Percentiles rank a stretch among this genome's conserved stretches.
Conservation (phyloP, 2,113 vertebrate genomes). For the Boulengeromyrus knoepffleri region DNA sequence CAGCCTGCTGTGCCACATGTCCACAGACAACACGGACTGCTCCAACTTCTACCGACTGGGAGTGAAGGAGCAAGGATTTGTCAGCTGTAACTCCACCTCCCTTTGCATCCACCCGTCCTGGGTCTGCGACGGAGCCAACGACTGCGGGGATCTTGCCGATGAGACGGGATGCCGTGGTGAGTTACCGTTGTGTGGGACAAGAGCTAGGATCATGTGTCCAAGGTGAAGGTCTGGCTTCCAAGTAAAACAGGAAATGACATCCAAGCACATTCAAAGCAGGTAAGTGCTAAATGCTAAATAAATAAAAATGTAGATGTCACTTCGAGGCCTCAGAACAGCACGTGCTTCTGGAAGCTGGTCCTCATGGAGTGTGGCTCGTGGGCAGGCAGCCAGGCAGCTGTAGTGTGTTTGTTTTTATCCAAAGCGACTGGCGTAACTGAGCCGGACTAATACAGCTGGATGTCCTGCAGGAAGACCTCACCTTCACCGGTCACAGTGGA, state of each 20-base stretch:
- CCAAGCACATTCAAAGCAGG: background rate
- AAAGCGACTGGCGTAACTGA: background rate
- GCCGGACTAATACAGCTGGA: background rate
- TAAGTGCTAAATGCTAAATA: background rate
- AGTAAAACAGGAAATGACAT: background rate
- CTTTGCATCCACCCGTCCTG: slow-evolving; percentile 76
- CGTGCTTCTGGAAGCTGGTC: background rate
- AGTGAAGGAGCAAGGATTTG: slow-evolving; percentile 65
- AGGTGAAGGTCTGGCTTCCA: background rate
- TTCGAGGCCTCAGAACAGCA: background rate
- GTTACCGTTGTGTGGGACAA: background rate
- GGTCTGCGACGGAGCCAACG: slow-evolving; percentile 80
- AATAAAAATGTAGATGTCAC: background rate
- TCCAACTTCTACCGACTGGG: slow-evolving; percentile 74
- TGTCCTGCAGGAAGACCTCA: background rate
- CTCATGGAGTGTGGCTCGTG: background rate
- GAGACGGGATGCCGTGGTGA: slow-evolving; percentile 77
- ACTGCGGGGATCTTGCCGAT: slow-evolving; percentile 80
- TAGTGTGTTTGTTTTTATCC: background rate
- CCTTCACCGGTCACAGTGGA: background rate
- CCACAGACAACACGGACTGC: slow-evolving; percentile 69
- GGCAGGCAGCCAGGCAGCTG: background rate
- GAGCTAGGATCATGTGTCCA: background rate
- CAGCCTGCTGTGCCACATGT: background rate
- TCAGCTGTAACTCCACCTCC: slow-evolving; percentile 78